Conservation (phyloP, 2,888 invertebrate genomes). For the Fragum sueziense region DNA sequence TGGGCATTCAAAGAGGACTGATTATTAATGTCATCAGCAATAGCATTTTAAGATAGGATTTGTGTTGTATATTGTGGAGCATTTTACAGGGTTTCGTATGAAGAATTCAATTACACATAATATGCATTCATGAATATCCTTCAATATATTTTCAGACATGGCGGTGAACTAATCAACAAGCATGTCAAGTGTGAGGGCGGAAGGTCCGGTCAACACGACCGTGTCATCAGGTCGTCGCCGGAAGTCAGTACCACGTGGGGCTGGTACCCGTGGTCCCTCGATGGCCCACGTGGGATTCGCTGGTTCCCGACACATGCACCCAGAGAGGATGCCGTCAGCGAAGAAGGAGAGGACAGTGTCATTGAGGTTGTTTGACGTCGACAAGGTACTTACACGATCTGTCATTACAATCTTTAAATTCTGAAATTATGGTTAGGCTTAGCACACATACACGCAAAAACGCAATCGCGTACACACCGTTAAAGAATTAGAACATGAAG, state of each 20-base stretch:
- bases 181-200: constrained; percentile 6
- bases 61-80: no score
- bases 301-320: constrained; percentile 78
- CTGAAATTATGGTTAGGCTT: no score
- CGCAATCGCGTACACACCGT: no score
- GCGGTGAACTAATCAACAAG: not conserved
- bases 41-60: no score
- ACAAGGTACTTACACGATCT: constrained; percentile 39
- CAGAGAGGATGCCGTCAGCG: constrained; percentile 76
- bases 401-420: no score
- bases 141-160: not conserved
- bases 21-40: no score
- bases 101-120: not conserved
- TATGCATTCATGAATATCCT: not conserved
- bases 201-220: not conserved
- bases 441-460: no score
- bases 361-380: constrained; percentile 74
- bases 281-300: constrained; percentile 77
- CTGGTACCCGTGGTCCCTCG: constrained; percentile 54
- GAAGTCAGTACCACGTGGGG: constrained; percentile 13
- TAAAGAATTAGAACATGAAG: no score
- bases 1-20: no score
- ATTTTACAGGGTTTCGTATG: no score
- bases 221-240: constrained; percentile 25
- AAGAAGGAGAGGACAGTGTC: constrained; percentile 72